These are phyloP conservation scores for Patiria miniata DNA, from an alignment of 35 echinoderm and acorn worm genomes.

Conservation along the genomic window DNA sequence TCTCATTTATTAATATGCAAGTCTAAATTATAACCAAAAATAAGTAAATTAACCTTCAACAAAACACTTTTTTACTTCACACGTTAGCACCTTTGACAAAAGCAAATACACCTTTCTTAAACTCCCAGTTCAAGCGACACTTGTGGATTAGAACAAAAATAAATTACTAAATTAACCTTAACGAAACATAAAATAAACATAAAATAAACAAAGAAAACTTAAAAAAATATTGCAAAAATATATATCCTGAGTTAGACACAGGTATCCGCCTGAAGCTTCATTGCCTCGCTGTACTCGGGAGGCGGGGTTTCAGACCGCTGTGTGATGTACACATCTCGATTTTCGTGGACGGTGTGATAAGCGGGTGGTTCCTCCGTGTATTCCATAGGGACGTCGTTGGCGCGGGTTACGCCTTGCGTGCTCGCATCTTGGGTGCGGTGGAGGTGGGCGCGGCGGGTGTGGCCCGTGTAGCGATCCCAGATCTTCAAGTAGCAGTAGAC, in stretches of 20 bases:
- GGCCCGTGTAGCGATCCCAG: neutral
- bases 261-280: constrained; percentile 3
- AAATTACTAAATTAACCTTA: neutral
- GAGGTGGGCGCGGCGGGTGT: neutral
- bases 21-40: too few relatives aligned
- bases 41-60: too few relatives aligned
- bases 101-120: too few relatives aligned
- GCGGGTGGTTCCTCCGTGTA: neutral
- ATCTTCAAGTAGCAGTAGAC: constrained; percentile 1
- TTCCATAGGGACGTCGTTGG: neutral
- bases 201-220: neutral
- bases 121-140: too few relatives aligned
- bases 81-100: too few relatives aligned
- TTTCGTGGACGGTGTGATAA: neutral
- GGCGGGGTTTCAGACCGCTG: constrained; percentile 21
- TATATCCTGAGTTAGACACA: neutral
- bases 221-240: neutral
- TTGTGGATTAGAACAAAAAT: too few relatives aligned
- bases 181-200: neutral
- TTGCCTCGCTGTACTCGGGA: neutral
- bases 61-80: too few relatives aligned
- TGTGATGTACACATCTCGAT: neutral
- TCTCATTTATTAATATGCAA: too few relatives aligned
- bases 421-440: neutral
- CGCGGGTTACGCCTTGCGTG: neutral